Base-by-base conservation (phyloP, 2,888 invertebrate genomes). In the Argyresthia albistria region DNA sequence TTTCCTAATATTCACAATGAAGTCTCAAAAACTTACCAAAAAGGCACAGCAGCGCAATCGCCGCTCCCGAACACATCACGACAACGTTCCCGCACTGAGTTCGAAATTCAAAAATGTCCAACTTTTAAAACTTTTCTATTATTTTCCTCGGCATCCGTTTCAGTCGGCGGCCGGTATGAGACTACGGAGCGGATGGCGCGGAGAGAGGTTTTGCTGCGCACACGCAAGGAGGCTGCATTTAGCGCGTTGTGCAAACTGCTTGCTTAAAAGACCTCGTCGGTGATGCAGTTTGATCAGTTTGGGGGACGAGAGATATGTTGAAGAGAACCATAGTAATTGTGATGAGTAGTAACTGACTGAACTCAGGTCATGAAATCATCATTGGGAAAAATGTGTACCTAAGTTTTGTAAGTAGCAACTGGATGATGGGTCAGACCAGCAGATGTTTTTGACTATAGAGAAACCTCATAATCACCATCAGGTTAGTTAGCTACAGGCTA, bases 11-110 rank as follows among this genome's bases (percentile, higher is more conserved):
- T 46, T 15, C 35, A 6, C 25, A 25, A 25, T 25, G 9, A 46
- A 16, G 25, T n/a, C 25, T n/a, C 15, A 25, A 25, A 15, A 16
- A 69, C 73, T 70, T 58, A 76, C 76, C 73, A 56, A 72, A 53
- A 56, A 69, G 56, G 49, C 71, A 57, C 57, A 71, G 58, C 58
- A 71, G 65, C 62, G 66, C 56, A 42, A 63, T 48, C 55, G 62
- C 61, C 59, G 59, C 62, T 55, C 56, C 59, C 52, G 58, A 52
- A 54, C 59, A 57, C 66, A 66, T 67, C 57, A 55, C 63, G 62
- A 1, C 49, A 14, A n/a, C 12, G 11, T 39, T n/a, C 1, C 53
- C 53, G 58, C 9, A 39, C 39, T 11, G 10, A 39, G 39, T 11
- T 39, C n/a, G n/a, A 39, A 39, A 39, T 39, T 39, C 39, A 8